A percentile compares a stretch with the other conserved stretches of the same genome.
Evolutionary conservation across 2,888 invertebrate species (phyloP).

Genomic region (Tortrix viridana): DNA sequence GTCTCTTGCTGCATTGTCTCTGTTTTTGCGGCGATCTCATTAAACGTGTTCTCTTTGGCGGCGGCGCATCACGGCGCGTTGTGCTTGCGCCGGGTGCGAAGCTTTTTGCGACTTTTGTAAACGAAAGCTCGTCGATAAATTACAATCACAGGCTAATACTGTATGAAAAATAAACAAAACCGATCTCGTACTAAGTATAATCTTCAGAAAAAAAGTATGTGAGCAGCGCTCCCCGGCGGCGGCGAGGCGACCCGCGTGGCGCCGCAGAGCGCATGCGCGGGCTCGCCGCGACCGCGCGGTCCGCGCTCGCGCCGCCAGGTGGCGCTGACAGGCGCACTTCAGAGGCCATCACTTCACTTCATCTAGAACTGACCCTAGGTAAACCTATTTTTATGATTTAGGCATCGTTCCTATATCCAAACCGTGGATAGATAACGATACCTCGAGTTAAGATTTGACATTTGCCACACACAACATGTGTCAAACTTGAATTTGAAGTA

Average conservation of each 20-base stretch:
- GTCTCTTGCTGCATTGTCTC: neutral
- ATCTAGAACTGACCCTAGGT: too few species aligned
- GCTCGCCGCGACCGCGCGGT: neutral
- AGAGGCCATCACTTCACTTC: too few species aligned
- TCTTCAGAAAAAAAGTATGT: neutral
- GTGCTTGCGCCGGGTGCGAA: too few species aligned
- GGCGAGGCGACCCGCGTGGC: neutral
- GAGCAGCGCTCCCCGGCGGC: neutral
- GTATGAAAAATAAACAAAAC: too few species aligned
- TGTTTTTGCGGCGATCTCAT: neutral
- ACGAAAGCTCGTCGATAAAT: neutral
- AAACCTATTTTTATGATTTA: too few species aligned
- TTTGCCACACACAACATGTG: too few species aligned
- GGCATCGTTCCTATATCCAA: too few species aligned
- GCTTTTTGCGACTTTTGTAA: neutral
- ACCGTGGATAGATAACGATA: too few species aligned
- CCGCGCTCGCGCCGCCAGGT: neutral
- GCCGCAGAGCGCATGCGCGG: neutral
- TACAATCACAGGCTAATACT: neutral
- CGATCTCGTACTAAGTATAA: too few species aligned
- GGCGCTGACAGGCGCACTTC: neutral
- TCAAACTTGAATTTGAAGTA: too few species aligned
- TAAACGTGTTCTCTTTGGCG: slow-evolving; percentile 3
- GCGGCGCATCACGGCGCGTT: neutral
- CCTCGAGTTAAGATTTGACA: too few species aligned